These are phyloP conservation scores for Drosophila melanogaster DNA, from an alignment of 1,140 invertebrate genomes.

Conservation along the genomic window DNA sequence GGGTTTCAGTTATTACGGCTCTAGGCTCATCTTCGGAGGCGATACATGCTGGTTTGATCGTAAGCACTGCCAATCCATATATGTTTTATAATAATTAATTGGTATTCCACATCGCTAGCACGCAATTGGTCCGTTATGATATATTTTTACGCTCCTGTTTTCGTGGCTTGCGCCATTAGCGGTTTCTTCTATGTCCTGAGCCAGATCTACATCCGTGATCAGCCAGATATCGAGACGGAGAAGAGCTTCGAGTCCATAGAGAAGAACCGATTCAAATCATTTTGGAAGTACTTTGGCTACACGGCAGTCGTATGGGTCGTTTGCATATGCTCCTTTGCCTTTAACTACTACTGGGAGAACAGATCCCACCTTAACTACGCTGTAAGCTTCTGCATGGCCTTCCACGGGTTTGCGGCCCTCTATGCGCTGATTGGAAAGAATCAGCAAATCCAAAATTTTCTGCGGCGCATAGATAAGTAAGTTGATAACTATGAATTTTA, in stretches of 20 bases:
- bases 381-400: slow-evolving; percentile 68
- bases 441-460: slow-evolving; percentile 73
- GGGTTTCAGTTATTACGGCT: slow-evolving; percentile 56
- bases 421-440: slow-evolving; percentile 75
- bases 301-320: slow-evolving; percentile 67
- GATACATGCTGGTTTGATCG: slow-evolving; percentile 82
- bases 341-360: slow-evolving; percentile 72
- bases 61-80: slow-evolving; percentile 35
- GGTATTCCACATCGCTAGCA: slow-evolving; percentile 28
- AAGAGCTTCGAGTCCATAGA: slow-evolving; percentile 67
- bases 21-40: slow-evolving; percentile 60
- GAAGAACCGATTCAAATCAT: slow-evolving; percentile 73
- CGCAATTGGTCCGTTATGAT: slow-evolving; percentile 76
- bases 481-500: neutral
- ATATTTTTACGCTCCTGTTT: slow-evolving; percentile 71
- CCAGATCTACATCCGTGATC: slow-evolving; percentile 63
- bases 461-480: slow-evolving; percentile 75
- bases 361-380: slow-evolving; percentile 75
- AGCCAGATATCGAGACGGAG: slow-evolving; percentile 46
- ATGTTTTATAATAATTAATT: neutral
- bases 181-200: slow-evolving; percentile 75
- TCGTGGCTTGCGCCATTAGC: slow-evolving; percentile 65
- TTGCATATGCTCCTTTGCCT: slow-evolving; percentile 67
- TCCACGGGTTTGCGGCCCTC: slow-evolving; percentile 76
- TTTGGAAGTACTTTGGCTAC: slow-evolving; percentile 77